These are phyloP conservation scores for Argentina silus DNA, from an alignment of 2,797 vertebrate genomes.

Conservation along the genomic window DNA sequence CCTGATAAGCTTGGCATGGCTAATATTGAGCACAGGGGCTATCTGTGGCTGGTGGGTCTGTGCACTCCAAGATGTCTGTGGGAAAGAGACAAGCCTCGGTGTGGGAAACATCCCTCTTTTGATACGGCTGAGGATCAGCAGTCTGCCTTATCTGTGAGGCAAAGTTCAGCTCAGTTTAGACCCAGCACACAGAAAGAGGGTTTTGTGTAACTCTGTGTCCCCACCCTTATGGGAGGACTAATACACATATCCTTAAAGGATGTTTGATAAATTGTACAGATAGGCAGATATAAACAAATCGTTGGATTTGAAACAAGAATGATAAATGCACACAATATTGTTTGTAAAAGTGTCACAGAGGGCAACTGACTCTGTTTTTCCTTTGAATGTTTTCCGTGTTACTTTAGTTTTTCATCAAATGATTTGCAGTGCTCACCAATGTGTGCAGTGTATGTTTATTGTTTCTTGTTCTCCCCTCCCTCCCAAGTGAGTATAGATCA, in stretches of 20 bases:
- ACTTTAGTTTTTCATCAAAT: no score
- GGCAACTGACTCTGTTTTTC: no score
- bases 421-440: no score
- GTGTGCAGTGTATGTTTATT: no score
- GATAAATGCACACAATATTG: background rate
- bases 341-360: background rate
- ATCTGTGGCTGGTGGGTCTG: background rate
- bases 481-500: no score
- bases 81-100: slow-evolving; percentile 1
- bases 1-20: background rate
- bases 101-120: slow-evolving; percentile 4
- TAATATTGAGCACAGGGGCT: background rate
- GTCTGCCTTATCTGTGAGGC: background rate
- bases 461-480: no score
- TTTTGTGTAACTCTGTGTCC: background rate
- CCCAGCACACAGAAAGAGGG: slow-evolving; percentile 2
- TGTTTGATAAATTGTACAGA: slow-evolving; percentile 1
- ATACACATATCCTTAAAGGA: background rate
- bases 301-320: background rate
- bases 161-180: slow-evolving; percentile 15
- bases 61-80: slow-evolving; percentile 12
- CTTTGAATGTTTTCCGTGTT: no score
- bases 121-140: slow-evolving; percentile 12
- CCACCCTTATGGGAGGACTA: slow-evolving; percentile 1
- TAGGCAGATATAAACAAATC: background rate